Conservation (phyloP, 2,797 vertebrate species). For the Typhlichthys subterraneus region DNA sequence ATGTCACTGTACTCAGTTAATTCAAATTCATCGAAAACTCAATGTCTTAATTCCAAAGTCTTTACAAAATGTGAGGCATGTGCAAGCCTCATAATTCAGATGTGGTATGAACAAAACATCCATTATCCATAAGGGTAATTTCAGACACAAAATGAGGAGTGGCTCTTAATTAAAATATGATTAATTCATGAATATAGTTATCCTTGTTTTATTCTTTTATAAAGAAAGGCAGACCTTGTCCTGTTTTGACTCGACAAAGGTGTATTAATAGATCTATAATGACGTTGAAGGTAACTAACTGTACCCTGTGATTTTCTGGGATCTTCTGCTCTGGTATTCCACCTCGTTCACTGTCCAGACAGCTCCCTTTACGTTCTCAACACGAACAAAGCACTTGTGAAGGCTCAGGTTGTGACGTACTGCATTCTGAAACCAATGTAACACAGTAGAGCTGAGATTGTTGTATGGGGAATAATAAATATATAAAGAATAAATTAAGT, state of each 20-base stretch:
- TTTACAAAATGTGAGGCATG: no score
- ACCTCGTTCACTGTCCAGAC: conserved; percentile 96
- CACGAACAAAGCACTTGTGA: conserved; percentile 87
- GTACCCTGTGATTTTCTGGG: conserved; percentile 95
- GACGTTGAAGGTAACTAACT: conserved; percentile 22
- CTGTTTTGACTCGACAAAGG: neutral
- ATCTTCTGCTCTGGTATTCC: conserved; percentile 94
- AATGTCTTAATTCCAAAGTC: no score
- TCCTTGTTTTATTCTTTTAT: neutral
- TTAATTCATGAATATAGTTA: no score
- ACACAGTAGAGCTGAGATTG: conserved; percentile 9
- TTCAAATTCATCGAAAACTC: no score
- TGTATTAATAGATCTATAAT: neutral
- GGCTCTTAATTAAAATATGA: no score
- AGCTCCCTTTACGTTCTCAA: conserved; percentile 96
- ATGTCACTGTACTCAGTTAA: conserved; percentile 4
- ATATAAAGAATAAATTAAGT: neutral
- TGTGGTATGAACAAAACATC: no score
- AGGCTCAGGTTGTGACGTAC: conserved; percentile 76
- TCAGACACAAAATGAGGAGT: no score
- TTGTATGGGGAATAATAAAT: no score
- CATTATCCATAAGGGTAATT: no score
- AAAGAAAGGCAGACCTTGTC: no score
- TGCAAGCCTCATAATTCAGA: no score
- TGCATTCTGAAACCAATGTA: conserved; percentile 55